phyloP scores from a whole-genome alignment of 2,888 invertebrate genomes.

The Furcula furcula region DNA sequence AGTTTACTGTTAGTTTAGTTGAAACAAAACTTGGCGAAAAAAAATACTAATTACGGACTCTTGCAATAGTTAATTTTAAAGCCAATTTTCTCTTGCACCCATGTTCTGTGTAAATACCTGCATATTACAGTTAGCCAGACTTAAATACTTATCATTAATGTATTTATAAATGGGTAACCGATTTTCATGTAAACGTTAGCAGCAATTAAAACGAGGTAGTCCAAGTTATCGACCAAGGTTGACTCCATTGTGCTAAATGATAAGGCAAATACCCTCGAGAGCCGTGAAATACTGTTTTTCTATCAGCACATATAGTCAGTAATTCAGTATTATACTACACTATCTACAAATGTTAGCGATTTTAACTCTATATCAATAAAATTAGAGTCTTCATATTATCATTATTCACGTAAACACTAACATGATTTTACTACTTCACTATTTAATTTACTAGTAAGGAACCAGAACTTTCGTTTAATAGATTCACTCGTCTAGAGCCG shows the following conservation, averaged over 20 bases:
- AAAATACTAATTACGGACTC: too few species aligned
- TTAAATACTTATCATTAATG: too few species aligned
- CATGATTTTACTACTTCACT: neutral
- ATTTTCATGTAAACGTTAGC: slow-evolving; percentile 3
- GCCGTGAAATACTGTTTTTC: slow-evolving; percentile 36
- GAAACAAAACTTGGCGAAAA: too few species aligned
- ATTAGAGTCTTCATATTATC: neutral
- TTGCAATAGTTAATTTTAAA: too few species aligned
- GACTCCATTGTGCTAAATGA: slow-evolving; percentile 42
- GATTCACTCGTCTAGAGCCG: slow-evolving; percentile 1
- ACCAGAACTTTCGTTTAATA: neutral
- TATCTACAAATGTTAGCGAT: too few species aligned
- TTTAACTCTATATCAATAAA: slow-evolving; percentile 10
- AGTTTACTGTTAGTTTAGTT: too few species aligned
- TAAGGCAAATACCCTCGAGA: slow-evolving; percentile 49
- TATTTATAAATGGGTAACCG: too few species aligned
- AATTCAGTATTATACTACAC: slow-evolving; percentile 5
- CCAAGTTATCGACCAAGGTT: slow-evolving; percentile 28
- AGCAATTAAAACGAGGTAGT: slow-evolving; percentile 17
- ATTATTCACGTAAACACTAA: neutral
- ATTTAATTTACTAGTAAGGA: neutral
- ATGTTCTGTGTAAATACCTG: too few species aligned
- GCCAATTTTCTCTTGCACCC: too few species aligned
- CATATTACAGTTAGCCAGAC: too few species aligned
- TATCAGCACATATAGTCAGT: slow-evolving; percentile 9